Base-by-base conservation (phyloP, 1,140 invertebrate species). In the Drosophila serrata region DNA sequence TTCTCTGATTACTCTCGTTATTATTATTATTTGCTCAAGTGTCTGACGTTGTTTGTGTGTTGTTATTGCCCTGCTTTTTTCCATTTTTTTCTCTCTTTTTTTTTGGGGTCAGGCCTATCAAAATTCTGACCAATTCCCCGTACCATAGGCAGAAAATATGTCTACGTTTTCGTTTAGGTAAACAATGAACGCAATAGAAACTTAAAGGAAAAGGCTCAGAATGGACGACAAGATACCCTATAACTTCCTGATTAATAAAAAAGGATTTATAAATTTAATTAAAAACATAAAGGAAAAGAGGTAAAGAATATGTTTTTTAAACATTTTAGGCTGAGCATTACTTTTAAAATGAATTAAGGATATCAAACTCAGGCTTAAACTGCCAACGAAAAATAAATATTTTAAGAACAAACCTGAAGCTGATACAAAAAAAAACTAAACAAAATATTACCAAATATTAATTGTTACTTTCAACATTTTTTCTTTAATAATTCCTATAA, bases 11-110 rank as follows among this genome's bases (percentile, higher is more conserved):
- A 64, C 56, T 48, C 69, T 79, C 56, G 58, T 79, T 68, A 63
- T 85, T 82, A 68, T 59, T 80, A 70, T 69, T 88, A 84, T 88
- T 87, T 88, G 79, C 77, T 84, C 80, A 88, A 87, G 84, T 84
- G 84, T 65, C 53, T 79, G 61, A 43, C 51, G 65, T 65, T 68
- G 55, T 65, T 74, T 45, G 57, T 45, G 57, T 73, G 42, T 58
- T 59, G 22, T 58, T 62, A 42, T 57, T 75, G 24, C 43, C 29
- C 37, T 60, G 67, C 29, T 62, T 43, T 74, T 61, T 55, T 42
- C 12, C 60, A 42, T 59, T 19, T 8, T 58, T 39, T 19, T 40
- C 24, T 42, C 48, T 22, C 45, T 22, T 6, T 9, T 40, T 33
- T 40, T 53, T 61, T 77, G 39, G 49, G 49, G 60, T 65, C 57